Percentiles rank a stretch among this genome's conserved stretches.
phyloP scores from a whole-genome alignment of 2,888 invertebrate genomes.

The Phalera bucephala region DNA sequence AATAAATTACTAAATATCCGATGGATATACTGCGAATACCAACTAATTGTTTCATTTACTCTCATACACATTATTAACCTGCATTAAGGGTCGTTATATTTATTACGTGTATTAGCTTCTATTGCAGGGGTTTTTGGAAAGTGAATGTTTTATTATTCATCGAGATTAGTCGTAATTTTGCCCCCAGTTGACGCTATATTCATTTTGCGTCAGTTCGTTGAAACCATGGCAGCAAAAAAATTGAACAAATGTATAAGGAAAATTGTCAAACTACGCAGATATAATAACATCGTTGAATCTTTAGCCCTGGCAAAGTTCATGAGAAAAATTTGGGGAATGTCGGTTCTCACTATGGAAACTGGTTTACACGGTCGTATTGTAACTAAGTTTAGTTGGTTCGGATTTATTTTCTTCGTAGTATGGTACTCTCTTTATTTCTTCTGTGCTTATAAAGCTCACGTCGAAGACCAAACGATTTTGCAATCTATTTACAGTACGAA shows the following conservation, averaged over 20 bases:
- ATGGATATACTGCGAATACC: slow-evolving; percentile 76
- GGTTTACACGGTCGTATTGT: slow-evolving; percentile 20
- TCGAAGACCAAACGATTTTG: slow-evolving; percentile 52
- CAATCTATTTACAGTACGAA: slow-evolving; percentile 55
- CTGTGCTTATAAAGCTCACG: slow-evolving; percentile 41
- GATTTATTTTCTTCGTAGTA: slow-evolving; percentile 32
- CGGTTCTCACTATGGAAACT: slow-evolving; percentile 29
- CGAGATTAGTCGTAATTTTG: neutral
- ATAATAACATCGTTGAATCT: slow-evolving; percentile 47
- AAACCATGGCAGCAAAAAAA: slow-evolving; percentile 7
- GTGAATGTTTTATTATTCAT: neutral
- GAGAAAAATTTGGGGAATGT: slow-evolving; percentile 43
- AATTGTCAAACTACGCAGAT: slow-evolving; percentile 22
- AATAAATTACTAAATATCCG: slow-evolving; percentile 74
- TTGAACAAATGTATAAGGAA: slow-evolving; percentile 16
- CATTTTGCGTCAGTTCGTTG: neutral
- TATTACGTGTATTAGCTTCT: neutral
- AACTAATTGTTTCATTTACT: slow-evolving; percentile 63
- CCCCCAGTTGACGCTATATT: neutral
- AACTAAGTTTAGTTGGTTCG: slow-evolving; percentile 36
- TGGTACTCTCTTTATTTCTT: slow-evolving; percentile 48
- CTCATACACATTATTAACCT: neutral
- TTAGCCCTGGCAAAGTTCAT: slow-evolving; percentile 31
- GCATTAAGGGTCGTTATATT: neutral
- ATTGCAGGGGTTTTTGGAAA: neutral